Conservation (phyloP, 2,888 invertebrate species). For the Sipunculus nudus region DNA sequence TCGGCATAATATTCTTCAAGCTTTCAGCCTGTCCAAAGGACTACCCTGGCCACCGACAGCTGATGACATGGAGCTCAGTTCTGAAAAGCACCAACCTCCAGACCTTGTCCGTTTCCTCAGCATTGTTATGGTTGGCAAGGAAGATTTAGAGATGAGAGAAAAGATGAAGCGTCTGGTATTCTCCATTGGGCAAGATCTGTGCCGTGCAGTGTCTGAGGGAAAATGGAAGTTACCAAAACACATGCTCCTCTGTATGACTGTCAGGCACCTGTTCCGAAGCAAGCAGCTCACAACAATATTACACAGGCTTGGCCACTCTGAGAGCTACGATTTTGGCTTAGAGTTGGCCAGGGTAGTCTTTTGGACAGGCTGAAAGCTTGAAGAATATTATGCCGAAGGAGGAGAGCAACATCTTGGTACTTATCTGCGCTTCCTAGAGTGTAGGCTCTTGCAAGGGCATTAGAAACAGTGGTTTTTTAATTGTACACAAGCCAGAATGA, state of each 20-base stretch:
- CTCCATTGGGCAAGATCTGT: background rate
- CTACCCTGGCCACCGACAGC: too few species aligned
- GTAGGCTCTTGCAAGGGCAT: too few species aligned
- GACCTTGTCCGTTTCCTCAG: background rate
- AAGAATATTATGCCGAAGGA: too few species aligned
- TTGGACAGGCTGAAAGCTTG: too few species aligned
- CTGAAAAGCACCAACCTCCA: background rate
- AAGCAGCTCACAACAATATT: constrained; percentile 15
- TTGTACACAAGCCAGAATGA: too few species aligned
- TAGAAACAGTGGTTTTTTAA: too few species aligned
- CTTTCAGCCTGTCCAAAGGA: too few species aligned
- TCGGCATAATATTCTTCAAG: too few species aligned
- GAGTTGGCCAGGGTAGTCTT: too few species aligned
- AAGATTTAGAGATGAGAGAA: background rate
- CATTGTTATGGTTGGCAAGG: constrained; percentile 1
- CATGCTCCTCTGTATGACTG: constrained; percentile 11
- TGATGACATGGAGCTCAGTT: too few species aligned
- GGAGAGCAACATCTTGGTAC: too few species aligned
- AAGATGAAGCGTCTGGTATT: constrained; percentile 2
- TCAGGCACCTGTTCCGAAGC: constrained; percentile 14
- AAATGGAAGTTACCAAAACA: constrained; percentile 12
- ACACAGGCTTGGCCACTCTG: constrained; percentile 16
- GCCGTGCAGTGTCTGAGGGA: constrained; percentile 2
- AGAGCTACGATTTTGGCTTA: constrained; percentile 7
- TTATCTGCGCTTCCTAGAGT: too few species aligned